These are phyloP conservation scores for Hylyphantes graminicola DNA, from an alignment of 1,140 invertebrate genomes.

Conservation along the genomic window DNA sequence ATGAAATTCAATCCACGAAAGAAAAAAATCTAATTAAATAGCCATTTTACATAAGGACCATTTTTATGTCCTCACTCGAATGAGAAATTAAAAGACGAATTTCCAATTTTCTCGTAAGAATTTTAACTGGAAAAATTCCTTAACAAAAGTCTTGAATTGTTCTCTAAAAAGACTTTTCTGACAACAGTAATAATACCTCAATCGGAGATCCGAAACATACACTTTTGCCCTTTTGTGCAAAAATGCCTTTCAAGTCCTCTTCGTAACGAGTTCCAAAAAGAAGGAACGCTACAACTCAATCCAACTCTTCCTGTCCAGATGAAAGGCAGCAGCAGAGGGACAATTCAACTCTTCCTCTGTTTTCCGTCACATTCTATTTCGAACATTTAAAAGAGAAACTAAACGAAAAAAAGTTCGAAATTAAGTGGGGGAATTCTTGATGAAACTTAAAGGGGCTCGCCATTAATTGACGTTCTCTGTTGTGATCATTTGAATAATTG, in stretches of 20 bases:
- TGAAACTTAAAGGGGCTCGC: conserved; percentile 37
- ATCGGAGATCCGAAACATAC: conserved; percentile 40
- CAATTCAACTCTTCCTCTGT: conserved; percentile 55
- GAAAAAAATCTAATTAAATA: conserved; percentile 29
- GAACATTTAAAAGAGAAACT: background rate
- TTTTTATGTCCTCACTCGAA: conserved; percentile 1
- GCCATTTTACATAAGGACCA: conserved; percentile 16
- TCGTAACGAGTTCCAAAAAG: conserved; percentile 56
- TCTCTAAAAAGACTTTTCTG: conserved; percentile 20
- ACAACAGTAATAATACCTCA: conserved; percentile 59
- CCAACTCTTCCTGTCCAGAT: conserved; percentile 36
- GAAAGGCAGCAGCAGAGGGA: conserved; percentile 43
- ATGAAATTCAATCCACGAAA: background rate
- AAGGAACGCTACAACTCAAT: conserved; percentile 49
- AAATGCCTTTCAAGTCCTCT: conserved; percentile 43
- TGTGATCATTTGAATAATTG: conserved; percentile 57
- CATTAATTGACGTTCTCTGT: conserved; percentile 57
- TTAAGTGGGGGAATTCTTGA: conserved; percentile 17
- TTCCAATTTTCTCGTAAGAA: conserved; percentile 40
- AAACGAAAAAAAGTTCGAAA: conserved; percentile 23
- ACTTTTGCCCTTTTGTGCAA: conserved; percentile 28
- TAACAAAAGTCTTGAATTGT: conserved; percentile 27
- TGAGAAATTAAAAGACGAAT: conserved; percentile 41
- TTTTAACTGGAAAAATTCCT: conserved; percentile 40
- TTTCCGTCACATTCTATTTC: conserved; percentile 55